Evolutionary conservation across 2,113 vertebrate species (phyloP).

Genomic region (Centropus unirufus): DNA sequence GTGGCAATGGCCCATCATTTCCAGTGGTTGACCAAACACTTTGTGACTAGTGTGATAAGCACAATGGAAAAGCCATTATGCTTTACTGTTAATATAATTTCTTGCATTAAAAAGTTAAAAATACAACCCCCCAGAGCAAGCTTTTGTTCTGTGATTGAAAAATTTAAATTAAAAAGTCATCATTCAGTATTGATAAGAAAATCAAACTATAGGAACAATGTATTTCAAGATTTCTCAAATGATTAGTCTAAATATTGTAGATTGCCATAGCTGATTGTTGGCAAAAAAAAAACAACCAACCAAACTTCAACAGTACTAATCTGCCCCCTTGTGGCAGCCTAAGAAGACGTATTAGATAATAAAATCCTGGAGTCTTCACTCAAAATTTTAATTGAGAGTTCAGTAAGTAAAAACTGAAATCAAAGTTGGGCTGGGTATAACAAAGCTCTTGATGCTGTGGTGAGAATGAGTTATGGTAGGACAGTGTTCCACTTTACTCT

Average conservation of each 20-base stretch:
- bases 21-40: neutral
- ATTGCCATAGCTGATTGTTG: too few species aligned
- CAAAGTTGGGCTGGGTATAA: neutral
- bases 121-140: neutral
- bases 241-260: neutral
- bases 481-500: neutral
- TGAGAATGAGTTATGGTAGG: neutral
- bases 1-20: neutral
- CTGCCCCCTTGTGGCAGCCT: slow-evolving; percentile 37
- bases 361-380: neutral
- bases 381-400: neutral
- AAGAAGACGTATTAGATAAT: neutral
- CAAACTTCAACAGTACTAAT: neutral
- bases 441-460: neutral
- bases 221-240: neutral
- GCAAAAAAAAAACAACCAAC: neutral
- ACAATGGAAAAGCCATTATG: neutral
- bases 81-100: neutral
- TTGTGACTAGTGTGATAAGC: neutral
- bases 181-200: neutral
- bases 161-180: neutral
- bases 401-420: neutral
- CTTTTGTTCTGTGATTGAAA: neutral
- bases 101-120: neutral
- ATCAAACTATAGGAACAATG: neutral